Evolutionary conservation across 2,113 vertebrate species (phyloP).

Genomic region (Urocitellus parryii): DNA sequence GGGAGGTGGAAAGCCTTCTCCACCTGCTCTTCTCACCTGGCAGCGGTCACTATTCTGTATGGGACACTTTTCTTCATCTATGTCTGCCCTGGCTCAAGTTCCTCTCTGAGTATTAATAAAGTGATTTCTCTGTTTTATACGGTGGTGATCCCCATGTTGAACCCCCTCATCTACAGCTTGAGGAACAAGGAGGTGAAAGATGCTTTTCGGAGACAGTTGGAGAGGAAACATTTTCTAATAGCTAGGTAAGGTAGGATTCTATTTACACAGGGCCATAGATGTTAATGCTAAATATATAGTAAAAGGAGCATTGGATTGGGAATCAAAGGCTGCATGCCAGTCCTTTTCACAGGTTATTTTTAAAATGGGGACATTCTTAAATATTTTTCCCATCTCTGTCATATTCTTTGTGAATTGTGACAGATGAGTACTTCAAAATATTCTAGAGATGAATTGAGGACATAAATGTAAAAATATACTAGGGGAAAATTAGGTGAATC

Average conservation of each 20-base stretch:
- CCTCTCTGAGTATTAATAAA: slow-evolving; percentile 70
- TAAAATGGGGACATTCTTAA: neutral
- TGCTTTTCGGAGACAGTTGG: slow-evolving; percentile 6
- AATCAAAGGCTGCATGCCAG: neutral
- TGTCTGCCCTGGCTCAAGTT: slow-evolving; percentile 58
- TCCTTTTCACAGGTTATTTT: neutral
- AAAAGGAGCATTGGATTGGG: neutral
- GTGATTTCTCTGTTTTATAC: slow-evolving; percentile 75
- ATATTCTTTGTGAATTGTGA: neutral
- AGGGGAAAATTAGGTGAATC: neutral
- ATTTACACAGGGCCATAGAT: neutral
- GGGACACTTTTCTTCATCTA: slow-evolving; percentile 78
- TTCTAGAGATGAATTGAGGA: neutral
- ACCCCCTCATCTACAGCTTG: slow-evolving; percentile 77
- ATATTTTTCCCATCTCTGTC: neutral
- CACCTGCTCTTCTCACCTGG: slow-evolving; percentile 76
- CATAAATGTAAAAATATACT: neutral
- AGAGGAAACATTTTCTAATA: neutral
- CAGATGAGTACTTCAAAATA: neutral
- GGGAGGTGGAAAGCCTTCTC: slow-evolving; percentile 65
- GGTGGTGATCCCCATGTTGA: slow-evolving; percentile 70
- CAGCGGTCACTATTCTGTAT: slow-evolving; percentile 58
- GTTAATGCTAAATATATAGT: too few species aligned
- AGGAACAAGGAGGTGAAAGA: slow-evolving; percentile 76
- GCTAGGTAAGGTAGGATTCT: neutral